Conservation (phyloP, 1,140 invertebrate genomes). For the Luehdorfia chinensis region DNA sequence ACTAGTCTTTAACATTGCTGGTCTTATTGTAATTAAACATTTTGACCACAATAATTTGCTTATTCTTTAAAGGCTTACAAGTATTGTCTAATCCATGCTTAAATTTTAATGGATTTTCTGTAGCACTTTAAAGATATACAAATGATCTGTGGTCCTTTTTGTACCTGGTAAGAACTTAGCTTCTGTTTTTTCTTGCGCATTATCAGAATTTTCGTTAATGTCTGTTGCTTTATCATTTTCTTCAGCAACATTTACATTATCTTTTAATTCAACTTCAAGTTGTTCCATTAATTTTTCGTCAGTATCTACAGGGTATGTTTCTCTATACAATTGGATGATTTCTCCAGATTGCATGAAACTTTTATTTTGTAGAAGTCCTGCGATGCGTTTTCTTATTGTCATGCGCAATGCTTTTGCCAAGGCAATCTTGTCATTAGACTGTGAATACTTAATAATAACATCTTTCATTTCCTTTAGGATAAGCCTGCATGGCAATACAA, state of each 20-base stretch:
- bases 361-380: neutral
- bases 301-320: neutral
- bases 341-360: neutral
- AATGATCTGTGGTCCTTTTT: neutral
- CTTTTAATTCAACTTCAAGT: neutral
- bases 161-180: no score
- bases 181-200: neutral
- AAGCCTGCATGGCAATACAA: neutral
- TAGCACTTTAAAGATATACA: constrained; percentile 3
- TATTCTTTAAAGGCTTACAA: no score
- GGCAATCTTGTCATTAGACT: no score
- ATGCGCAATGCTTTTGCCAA: neutral
- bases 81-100: no score
- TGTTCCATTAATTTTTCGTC: neutral
- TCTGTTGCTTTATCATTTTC: neutral
- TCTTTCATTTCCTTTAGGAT: neutral
- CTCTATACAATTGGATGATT: neutral
- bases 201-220: neutral
- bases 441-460: neutral
- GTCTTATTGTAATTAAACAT: no score
- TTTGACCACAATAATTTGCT: no score
- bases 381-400: neutral
- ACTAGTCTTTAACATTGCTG: no score
- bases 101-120: no score
- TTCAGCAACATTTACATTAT: neutral